A percentile compares a stretch with the other conserved stretches of the same genome.
phyloP scores from a whole-genome alignment of 2,113 vertebrate genomes.

The Lycaon pictus region DNA sequence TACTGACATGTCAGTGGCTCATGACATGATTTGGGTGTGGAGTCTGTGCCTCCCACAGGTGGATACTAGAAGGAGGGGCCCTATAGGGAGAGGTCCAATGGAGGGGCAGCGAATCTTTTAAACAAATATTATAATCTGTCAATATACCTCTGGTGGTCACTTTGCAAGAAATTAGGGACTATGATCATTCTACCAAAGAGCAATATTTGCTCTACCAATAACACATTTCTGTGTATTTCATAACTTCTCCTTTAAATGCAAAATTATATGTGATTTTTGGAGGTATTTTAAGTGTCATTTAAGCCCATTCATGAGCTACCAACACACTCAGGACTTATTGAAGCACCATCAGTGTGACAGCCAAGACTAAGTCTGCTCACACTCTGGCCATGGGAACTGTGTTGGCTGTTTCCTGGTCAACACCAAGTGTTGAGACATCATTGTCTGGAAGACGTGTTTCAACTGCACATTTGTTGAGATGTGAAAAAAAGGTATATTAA shows the following conservation, averaged over 20 bases:
- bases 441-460: neutral
- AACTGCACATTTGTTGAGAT: neutral
- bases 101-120: neutral
- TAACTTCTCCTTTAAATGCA: neutral
- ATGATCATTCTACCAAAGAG: neutral
- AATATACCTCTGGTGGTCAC: neutral
- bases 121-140: neutral
- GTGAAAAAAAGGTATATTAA: neutral
- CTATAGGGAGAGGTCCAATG: neutral
- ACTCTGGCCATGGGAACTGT: neutral
- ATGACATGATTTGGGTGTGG: fast-evolving
- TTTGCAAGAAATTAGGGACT: neutral
- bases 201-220: neutral
- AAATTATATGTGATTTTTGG: neutral
- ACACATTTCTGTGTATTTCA: neutral
- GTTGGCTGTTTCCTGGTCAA: neutral
- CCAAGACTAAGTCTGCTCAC: too few relatives aligned
- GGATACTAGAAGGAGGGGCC: neutral
- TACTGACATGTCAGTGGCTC: fast-evolving
- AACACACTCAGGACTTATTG: neutral
- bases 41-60: neutral
- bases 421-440: neutral
- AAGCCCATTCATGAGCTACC: neutral
- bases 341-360: neutral
- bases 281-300: neutral